These are phyloP conservation scores for Zoroaster sp. DNA, from an alignment of 53 echinoderm and acorn worm species.

Conservation along the genomic window DNA sequence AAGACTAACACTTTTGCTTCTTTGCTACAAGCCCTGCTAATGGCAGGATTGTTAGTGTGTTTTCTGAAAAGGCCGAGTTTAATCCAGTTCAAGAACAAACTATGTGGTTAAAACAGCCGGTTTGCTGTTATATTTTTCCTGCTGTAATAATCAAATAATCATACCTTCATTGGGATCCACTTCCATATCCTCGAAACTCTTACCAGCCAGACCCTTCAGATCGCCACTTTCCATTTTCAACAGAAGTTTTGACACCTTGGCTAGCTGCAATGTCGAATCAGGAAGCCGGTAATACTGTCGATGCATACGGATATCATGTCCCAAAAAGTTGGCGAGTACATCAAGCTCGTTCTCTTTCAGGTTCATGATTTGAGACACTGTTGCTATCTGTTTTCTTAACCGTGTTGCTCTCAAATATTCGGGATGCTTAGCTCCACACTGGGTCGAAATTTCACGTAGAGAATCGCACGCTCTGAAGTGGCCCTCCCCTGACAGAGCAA, in stretches of 20 bases:
- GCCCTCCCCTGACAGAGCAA: slow-evolving; percentile 53
- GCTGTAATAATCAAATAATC: too few relatives aligned
- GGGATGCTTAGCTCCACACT: slow-evolving; percentile 74
- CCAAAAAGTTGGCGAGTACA: slow-evolving; percentile 65
- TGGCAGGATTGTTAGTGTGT: too few relatives aligned
- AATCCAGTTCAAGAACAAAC: neutral
- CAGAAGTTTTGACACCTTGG: slow-evolving; percentile 77
- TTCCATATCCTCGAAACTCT: slow-evolving; percentile 58
- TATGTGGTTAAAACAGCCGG: neutral
- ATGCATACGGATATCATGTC: slow-evolving; percentile 69
- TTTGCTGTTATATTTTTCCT: neutral
- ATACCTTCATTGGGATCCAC: slow-evolving; percentile 61
- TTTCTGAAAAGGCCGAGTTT: too few relatives aligned
- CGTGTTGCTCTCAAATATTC: slow-evolving; percentile 68
- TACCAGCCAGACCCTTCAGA: slow-evolving; percentile 61
- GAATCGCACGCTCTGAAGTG: slow-evolving; percentile 67
- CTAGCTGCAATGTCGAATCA: slow-evolving; percentile 63
- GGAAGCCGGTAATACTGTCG: slow-evolving; percentile 77
- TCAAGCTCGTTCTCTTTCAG: slow-evolving; percentile 79
- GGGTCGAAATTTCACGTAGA: slow-evolving; percentile 60
- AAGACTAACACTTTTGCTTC: too few relatives aligned
- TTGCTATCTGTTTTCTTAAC: slow-evolving; percentile 77
- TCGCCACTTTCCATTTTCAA: slow-evolving; percentile 69
- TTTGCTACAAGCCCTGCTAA: too few relatives aligned
- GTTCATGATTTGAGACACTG: slow-evolving; percentile 72